Evolutionary conservation across 1,140 invertebrate species (phyloP), one percentile per base, ranked within the genome.

Genomic region (Phortica variegata): DNA sequence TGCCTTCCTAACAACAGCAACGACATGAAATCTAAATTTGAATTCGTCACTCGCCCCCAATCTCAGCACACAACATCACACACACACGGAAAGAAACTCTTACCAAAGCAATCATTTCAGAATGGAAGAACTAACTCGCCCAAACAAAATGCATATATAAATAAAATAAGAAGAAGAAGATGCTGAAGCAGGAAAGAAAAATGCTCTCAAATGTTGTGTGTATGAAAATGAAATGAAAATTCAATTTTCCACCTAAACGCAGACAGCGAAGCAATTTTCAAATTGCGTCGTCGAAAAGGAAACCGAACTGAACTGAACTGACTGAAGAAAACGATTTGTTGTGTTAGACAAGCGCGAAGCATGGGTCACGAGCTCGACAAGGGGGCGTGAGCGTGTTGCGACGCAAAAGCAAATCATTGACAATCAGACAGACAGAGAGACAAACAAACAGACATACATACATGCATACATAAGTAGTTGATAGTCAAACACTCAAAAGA

Each of bases 201-300:
- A n/a, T n/a, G n/a, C n/a, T n/a, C n/a, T n/a, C n/a, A n/a, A n/a
- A n/a, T n/a, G 32, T 43, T 37, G 47, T 49, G 42, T 49, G n/a
- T n/a, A n/a, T 40, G 47, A 57, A 65, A 60, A 58, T 54, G 58
- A 68, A 65, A 63, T 65, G 63, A 72, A 65, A 72, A 73, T 73
- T 72, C 65, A 66, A 73, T 73, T 73, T 73, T 73, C 69, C 63
- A 72, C 65, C 59, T 62, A 73, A 73, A 69, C 65, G 61, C 65
- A 69, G 61, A 68, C 65, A 65, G 54, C 60, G 68, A 62, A 71
- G 70, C 65, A 65, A 69, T 70, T 72, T 61, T 72, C 57, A 69
- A 66, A 68, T 71, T 65, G 63, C 63, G 52, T 63, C 58, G 62
- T 47, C n/a, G n/a, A n/a, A n/a, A 49, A 63, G n/a, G n/a, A n/a